A percentile compares a stretch with the other conserved stretches of the same genome.
These are phyloP conservation scores for Diachrysia chrysitis DNA, from an alignment of 2,888 invertebrate species.

Conservation along the genomic window DNA sequence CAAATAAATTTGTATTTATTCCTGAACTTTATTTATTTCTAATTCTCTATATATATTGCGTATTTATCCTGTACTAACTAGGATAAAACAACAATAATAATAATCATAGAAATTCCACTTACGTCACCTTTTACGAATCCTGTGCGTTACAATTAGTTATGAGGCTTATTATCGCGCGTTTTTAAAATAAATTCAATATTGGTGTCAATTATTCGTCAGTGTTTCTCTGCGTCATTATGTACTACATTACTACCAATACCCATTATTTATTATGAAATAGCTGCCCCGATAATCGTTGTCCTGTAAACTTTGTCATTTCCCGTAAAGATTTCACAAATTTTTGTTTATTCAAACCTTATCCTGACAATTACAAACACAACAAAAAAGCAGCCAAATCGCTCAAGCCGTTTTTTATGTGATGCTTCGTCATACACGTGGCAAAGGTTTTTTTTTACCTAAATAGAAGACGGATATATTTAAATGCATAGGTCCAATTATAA, in stretches of 20 bases:
- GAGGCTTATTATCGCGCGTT: conserved; percentile 3
- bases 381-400: no score
- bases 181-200: not conserved
- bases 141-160: conserved; percentile 11
- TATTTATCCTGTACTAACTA: conserved; percentile 51
- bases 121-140: conserved; percentile 29
- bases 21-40: conserved; percentile 25
- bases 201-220: not conserved
- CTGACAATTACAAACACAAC: no score
- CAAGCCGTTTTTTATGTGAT: no score
- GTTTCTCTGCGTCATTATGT: not conserved
- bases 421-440: no score
- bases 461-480: no score
- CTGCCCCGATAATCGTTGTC: no score
- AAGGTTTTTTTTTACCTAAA: no score
- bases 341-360: no score
- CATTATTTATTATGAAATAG: not conserved
- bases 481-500: no score
- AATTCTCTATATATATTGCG: conserved; percentile 22
- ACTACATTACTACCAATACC: no score
- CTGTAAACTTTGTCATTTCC: no score
- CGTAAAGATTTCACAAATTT: no score
- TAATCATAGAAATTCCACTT: conserved; percentile 48
- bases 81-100: conserved; percentile 42
- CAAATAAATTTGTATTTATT: conserved; percentile 32